A percentile compares a stretch with the other conserved stretches of the same genome.
Evolutionary conservation across 2,113 vertebrate species (phyloP).

Genomic region (Pelecanoides urinatrix): DNA sequence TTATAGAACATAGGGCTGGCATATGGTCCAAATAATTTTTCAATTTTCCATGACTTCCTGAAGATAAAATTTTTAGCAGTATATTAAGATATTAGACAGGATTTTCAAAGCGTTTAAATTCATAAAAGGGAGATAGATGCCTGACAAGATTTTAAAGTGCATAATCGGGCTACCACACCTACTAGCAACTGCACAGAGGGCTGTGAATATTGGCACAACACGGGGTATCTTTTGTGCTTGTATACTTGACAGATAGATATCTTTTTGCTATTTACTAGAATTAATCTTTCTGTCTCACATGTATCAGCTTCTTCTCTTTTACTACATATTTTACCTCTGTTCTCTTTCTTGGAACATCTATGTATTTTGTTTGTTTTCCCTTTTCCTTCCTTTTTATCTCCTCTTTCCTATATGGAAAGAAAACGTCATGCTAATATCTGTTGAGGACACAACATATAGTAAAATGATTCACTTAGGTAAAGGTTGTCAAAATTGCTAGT

Average conservation of each 20-base stretch:
- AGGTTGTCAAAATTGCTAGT: not conserved
- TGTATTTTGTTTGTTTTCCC: not conserved
- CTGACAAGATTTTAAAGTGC: not conserved
- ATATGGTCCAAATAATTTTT: not conserved
- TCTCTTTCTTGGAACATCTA: not conserved
- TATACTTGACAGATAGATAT: not conserved
- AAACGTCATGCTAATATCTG: not conserved
- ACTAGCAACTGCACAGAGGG: not conserved
- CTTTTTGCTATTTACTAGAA: not conserved
- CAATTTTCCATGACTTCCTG: not conserved
- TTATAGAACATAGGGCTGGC: not conserved
- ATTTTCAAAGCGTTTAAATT: not conserved
- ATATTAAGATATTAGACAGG: not conserved
- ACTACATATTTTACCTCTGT: not conserved
- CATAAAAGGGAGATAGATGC: not conserved
- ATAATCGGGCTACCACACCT: not conserved
- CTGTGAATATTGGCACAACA: not conserved
- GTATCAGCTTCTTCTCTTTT: not conserved
- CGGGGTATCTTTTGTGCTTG: not conserved
- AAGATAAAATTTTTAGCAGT: not conserved
- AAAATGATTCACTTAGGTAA: not conserved
- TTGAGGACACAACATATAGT: not conserved
- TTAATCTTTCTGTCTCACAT: not conserved
- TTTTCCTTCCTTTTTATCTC: not conserved
- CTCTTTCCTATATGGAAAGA: not conserved